Conservation (phyloP, 2,888 invertebrate genomes). For the Helobdella robusta region DNA sequence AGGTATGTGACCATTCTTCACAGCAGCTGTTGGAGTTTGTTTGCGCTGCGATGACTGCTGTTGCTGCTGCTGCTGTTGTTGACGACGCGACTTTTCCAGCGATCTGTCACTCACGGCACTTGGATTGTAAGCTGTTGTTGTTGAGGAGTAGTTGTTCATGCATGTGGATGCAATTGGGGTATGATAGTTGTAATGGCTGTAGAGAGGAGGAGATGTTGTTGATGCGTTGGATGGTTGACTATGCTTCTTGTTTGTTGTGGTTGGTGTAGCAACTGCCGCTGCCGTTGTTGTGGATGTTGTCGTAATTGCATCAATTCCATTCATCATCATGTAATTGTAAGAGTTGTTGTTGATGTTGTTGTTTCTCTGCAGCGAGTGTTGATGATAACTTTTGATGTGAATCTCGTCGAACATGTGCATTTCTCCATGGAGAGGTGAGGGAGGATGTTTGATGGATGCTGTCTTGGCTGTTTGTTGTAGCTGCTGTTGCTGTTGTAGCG, state of each 20-base stretch:
- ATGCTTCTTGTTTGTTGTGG: background rate
- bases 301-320: too few species aligned
- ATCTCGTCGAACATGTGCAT: background rate
- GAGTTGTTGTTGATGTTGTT: conserved; percentile 10
- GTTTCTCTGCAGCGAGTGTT: background rate
- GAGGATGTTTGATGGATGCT: background rate
- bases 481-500: background rate
- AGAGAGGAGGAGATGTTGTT: background rate
- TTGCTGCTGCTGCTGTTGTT: background rate
- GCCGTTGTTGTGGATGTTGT: conserved; percentile 6
- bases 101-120: conserved; percentile 21
- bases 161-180: too few species aligned
- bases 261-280: background rate
- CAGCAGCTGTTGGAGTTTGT: background rate
- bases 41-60: background rate
- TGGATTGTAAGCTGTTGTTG: conserved; percentile 22
- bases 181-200: conserved; percentile 16
- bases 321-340: conserved; percentile 1
- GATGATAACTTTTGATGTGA: background rate
- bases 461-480: conserved; percentile 1
- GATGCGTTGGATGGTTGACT: background rate
- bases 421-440: background rate
- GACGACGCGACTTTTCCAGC: conserved; percentile 14
- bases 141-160: background rate
- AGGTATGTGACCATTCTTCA: conserved; percentile 7